These are phyloP conservation scores for Oryzias dopingdopingensis DNA, from an alignment of 2,797 vertebrate species.

Conservation along the genomic window DNA sequence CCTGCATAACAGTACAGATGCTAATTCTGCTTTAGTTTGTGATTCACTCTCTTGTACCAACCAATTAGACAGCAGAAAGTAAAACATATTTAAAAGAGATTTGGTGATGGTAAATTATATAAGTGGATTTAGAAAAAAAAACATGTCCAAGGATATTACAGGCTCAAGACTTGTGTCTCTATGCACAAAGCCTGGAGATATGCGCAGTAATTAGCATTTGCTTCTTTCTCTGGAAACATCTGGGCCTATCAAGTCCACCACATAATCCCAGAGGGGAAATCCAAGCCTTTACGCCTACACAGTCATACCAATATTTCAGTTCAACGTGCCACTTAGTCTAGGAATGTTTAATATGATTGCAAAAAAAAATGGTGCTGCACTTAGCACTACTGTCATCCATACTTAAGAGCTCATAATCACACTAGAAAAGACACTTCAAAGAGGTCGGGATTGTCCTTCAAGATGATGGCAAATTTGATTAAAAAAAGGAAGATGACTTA, in stretches of 20 bases:
- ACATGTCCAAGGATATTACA: constrained; percentile 45
- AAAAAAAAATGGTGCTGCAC: constrained; percentile 17
- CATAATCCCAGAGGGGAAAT: constrained; percentile 65
- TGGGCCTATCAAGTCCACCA: constrained; percentile 66
- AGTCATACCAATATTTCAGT: constrained; percentile 49
- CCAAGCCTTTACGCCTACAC: constrained; percentile 56
- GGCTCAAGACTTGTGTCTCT: constrained; percentile 49
- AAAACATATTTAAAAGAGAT: constrained; percentile 14
- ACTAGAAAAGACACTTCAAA: constrained; percentile 25
- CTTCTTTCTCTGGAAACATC: constrained; percentile 75
- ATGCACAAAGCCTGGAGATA: constrained; percentile 57
- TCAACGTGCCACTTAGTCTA: constrained; percentile 38
- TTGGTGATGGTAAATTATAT: no score
- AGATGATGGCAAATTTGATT: constrained; percentile 49
- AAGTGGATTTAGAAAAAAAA: constrained; percentile 15
- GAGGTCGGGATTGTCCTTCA: constrained; percentile 34
- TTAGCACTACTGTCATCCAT: constrained; percentile 26
- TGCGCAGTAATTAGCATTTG: constrained; percentile 74
- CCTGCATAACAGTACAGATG: not conserved
- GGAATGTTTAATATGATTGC: constrained; percentile 10
- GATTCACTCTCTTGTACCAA: constrained; percentile 40
- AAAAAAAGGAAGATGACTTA: constrained; percentile 42
- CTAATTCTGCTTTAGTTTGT: constrained; percentile 28
- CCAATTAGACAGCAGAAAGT: constrained; percentile 17
- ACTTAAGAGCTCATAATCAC: constrained; percentile 37